phyloP scores from a whole-genome alignment of 1,140 invertebrate genomes.

The Caenorhabditis briggsae region DNA sequence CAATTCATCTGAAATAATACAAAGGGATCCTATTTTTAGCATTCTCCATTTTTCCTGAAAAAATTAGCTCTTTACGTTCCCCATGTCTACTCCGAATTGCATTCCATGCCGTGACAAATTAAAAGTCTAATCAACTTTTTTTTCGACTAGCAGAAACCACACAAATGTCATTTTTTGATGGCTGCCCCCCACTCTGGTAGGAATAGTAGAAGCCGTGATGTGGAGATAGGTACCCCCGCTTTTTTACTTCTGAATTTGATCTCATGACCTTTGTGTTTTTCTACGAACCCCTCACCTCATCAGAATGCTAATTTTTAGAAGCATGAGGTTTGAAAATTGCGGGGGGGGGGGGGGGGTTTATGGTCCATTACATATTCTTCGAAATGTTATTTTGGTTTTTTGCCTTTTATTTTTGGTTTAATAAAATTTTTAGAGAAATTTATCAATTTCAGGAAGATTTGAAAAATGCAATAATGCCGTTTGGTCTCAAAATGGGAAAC shows the following conservation, averaged over 20 bases:
- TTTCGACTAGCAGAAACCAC: neutral
- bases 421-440: neutral
- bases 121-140: slow-evolving; percentile 3
- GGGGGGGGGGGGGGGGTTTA: too few species aligned
- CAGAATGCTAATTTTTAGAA: too few species aligned
- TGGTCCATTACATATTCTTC: too few species aligned
- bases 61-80: neutral
- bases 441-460: neutral
- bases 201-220: too few species aligned
- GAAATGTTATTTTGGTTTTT: neutral
- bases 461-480: neutral
- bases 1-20: too few species aligned
- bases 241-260: too few species aligned
- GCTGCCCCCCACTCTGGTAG: neutral
- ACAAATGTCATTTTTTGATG: neutral
- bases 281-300: neutral
- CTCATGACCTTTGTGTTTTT: neutral
- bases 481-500: slow-evolving; percentile 38
- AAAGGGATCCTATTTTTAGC: neutral
- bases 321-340: too few species aligned
- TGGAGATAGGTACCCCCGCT: too few species aligned
- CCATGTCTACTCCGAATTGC: neutral
- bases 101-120: neutral
- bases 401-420: neutral
- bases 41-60: neutral